Evolutionary conservation across 2,888 invertebrate species (phyloP).

Genomic region (Noctua janthina): DNA sequence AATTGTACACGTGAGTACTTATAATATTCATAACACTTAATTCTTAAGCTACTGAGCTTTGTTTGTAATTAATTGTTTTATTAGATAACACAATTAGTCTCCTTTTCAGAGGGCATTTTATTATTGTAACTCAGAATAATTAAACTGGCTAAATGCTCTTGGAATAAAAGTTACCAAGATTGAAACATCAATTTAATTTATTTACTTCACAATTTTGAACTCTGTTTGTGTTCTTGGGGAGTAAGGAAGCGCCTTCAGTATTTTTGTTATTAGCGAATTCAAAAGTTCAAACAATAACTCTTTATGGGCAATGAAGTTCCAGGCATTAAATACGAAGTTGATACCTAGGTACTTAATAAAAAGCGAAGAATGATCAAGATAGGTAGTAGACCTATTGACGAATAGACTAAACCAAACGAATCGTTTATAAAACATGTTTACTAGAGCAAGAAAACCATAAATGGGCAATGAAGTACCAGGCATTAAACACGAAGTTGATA

Average conservation of each 20-base stretch:
- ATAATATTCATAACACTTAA: background rate
- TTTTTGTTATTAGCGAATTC: background rate
- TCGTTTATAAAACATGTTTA: too few relatives aligned
- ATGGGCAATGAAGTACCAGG: too few relatives aligned
- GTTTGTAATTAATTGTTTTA: constrained; percentile 14
- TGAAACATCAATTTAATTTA: constrained; percentile 21
- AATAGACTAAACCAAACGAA: too few relatives aligned
- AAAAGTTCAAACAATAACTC: background rate
- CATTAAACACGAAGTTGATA: too few relatives aligned
- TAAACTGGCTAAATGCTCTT: background rate
- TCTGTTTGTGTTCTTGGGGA: background rate
- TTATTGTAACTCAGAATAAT: constrained; percentile 28
- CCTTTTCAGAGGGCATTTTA: constrained; percentile 15
- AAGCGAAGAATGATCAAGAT: background rate
- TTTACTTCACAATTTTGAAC: background rate
- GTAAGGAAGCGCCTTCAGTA: background rate
- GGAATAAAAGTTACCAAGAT: constrained; percentile 10
- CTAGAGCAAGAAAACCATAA: too few relatives aligned
- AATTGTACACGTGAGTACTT: background rate
- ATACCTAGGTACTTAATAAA: background rate
- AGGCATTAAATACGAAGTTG: background rate
- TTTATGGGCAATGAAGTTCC: background rate
- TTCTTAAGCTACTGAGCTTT: background rate
- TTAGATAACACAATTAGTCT: constrained; percentile 8
- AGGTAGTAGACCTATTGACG: background rate